These are phyloP conservation scores for Druon quercuslanigerum DNA, from an alignment of 1,140 invertebrate genomes.

Conservation along the genomic window DNA sequence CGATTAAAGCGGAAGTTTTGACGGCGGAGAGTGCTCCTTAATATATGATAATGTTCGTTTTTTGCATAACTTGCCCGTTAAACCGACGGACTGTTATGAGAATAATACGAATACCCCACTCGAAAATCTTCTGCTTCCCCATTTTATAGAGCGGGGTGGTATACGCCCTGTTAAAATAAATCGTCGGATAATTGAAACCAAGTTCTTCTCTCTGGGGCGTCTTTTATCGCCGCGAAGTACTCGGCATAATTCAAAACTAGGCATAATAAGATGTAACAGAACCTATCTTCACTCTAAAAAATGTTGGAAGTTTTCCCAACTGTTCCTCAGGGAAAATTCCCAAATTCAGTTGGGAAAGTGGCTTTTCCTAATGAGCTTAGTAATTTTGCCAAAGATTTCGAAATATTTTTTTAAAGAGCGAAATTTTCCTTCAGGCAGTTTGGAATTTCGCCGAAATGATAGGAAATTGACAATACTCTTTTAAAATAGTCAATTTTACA, in stretches of 20 bases:
- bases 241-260: not conserved
- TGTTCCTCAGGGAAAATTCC: too few species aligned
- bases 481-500: too few species aligned
- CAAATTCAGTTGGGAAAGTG: too few species aligned
- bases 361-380: too few species aligned
- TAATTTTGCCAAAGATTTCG: too few species aligned
- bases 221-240: not conserved
- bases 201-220: slow-evolving; percentile 17
- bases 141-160: slow-evolving; percentile 9
- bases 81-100: slow-evolving; percentile 23
- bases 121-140: slow-evolving; percentile 2
- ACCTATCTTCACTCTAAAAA: too few species aligned
- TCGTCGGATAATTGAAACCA: slow-evolving; percentile 24
- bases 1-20: slow-evolving; percentile 9
- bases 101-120: slow-evolving; percentile 22
- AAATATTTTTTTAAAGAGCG: too few species aligned
- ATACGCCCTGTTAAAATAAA: slow-evolving; percentile 13
- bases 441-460: too few species aligned
- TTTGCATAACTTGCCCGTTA: slow-evolving; percentile 23
- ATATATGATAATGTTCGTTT: slow-evolving; percentile 29
- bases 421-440: too few species aligned
- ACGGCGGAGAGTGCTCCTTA: not conserved
- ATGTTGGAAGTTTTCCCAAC: too few species aligned
- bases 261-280: slow-evolving; percentile 17
- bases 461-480: too few species aligned